These are phyloP conservation scores for Dendroctonus valens DNA, from an alignment of 1,140 invertebrate species.

Conservation along the genomic window DNA sequence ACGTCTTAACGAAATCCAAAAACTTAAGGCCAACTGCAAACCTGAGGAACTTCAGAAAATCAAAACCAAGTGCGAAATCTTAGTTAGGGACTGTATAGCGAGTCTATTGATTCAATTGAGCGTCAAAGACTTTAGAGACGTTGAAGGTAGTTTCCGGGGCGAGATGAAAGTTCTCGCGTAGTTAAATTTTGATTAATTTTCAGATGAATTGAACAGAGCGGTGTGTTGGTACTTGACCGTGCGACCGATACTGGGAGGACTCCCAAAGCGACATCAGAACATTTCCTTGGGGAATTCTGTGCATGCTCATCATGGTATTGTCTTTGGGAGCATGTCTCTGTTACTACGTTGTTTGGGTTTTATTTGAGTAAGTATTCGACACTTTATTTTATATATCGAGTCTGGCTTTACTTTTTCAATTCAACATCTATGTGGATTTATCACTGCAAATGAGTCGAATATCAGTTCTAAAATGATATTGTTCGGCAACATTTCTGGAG, in stretches of 20 bases:
- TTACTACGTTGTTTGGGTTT: conserved; percentile 87
- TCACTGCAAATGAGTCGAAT: no score
- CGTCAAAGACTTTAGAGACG: conserved; percentile 77
- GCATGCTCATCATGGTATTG: conserved; percentile 72
- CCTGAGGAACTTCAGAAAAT: conserved; percentile 75
- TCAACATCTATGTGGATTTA: no score
- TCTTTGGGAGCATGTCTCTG: conserved; percentile 79
- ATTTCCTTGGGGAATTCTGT: conserved; percentile 76
- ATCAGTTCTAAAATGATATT: no score
- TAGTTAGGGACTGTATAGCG: conserved; percentile 73
- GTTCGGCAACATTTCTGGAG: no score
- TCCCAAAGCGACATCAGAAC: conserved; percentile 69
- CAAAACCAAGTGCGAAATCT: conserved; percentile 58
- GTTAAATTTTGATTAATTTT: conserved; percentile 33
- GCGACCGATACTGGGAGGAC: conserved; percentile 88
- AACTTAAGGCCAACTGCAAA: conserved; percentile 77
- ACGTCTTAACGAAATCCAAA: conserved; percentile 65
- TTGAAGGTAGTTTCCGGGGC: conserved; percentile 66
- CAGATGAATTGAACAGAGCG: conserved; percentile 81
- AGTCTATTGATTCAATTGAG: conserved; percentile 76
- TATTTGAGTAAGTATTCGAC: conserved; percentile 75
- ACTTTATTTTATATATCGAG: neutral
- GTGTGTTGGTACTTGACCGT: conserved; percentile 90
- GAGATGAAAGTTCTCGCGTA: neutral
- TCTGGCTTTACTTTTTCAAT: no score